A percentile compares a stretch with the other conserved stretches of the same genome.
Conservation (phyloP, 2,888 invertebrate genomes). For the Cryptocephalus moraei region DNA sequence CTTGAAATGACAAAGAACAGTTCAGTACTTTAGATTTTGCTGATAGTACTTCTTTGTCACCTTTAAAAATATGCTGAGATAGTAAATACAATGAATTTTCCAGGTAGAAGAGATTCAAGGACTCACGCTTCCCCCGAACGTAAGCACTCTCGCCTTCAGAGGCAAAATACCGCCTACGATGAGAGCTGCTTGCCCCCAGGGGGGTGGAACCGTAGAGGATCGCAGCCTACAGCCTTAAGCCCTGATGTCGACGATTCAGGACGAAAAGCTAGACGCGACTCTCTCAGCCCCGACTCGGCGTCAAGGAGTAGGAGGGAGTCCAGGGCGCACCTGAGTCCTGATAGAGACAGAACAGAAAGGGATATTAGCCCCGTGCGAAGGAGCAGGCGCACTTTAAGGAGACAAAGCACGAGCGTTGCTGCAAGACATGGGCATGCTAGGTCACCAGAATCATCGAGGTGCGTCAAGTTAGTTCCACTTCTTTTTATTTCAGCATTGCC, state of each 20-base stretch:
- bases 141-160: constrained; percentile 48
- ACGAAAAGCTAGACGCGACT: constrained; percentile 69
- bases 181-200: constrained; percentile 65
- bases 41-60: too few species aligned
- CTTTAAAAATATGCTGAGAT: too few species aligned
- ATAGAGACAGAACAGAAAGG: constrained; percentile 62
- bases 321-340: constrained; percentile 56
- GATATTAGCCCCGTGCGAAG: constrained; percentile 70
- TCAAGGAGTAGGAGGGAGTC: constrained; percentile 62
- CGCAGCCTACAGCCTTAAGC: constrained; percentile 70
- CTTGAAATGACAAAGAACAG: too few species aligned
- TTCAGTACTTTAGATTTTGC: too few species aligned
- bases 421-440: constrained; percentile 33
- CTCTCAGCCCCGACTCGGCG: constrained; percentile 84
- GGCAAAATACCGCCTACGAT: constrained; percentile 84
- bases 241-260: constrained; percentile 59
- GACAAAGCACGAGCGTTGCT: constrained; percentile 73
- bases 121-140: constrained; percentile 56
- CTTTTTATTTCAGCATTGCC: not conserved
- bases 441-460: constrained; percentile 56
- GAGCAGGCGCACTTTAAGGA: constrained; percentile 56
- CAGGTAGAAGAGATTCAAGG: constrained; percentile 51
- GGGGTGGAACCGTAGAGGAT: constrained; percentile 53
- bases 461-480: not conserved
- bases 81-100: not conserved